These are phyloP conservation scores for Microvelia longipes DNA, from an alignment of 1,140 invertebrate genomes.

Conservation along the genomic window DNA sequence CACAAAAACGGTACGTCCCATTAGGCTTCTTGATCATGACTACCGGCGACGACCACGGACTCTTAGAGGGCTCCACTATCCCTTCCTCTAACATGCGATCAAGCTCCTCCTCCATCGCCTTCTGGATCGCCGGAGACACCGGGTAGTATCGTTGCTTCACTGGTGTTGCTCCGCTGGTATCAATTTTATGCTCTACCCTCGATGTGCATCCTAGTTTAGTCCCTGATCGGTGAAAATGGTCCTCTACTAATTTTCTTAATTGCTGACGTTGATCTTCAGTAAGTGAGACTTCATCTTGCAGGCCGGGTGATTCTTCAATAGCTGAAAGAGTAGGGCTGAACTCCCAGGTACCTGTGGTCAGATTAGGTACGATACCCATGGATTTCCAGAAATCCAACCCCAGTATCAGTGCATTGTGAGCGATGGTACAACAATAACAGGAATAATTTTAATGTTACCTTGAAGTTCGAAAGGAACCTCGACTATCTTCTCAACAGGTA, in stretches of 20 bases:
- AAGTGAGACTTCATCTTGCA: background rate
- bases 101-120: constrained; percentile 14
- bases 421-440: background rate
- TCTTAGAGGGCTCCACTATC: constrained; percentile 12
- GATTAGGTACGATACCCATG: background rate
- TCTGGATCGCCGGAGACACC: constrained; percentile 6
- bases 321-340: background rate
- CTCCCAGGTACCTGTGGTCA: background rate
- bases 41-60: constrained; percentile 32
- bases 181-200: background rate
- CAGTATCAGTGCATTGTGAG: background rate
- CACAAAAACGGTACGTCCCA: constrained; percentile 30
- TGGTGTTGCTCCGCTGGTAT: background rate
- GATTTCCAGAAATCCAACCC: background rate
- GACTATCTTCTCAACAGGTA: background rate
- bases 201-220: background rate
- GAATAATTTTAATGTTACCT: background rate
- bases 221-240: background rate
- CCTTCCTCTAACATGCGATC: constrained; percentile 13
- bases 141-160: constrained; percentile 15
- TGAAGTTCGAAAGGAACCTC: background rate
- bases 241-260: background rate
- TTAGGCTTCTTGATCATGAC: constrained; percentile 37
- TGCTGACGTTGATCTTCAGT: background rate
- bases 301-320: background rate